Evolutionary conservation across 2,113 vertebrate genomes (phyloP), one percentile per base, ranked within the genome.

Genomic region (Paradoxurus hermaphroditus): DNA sequence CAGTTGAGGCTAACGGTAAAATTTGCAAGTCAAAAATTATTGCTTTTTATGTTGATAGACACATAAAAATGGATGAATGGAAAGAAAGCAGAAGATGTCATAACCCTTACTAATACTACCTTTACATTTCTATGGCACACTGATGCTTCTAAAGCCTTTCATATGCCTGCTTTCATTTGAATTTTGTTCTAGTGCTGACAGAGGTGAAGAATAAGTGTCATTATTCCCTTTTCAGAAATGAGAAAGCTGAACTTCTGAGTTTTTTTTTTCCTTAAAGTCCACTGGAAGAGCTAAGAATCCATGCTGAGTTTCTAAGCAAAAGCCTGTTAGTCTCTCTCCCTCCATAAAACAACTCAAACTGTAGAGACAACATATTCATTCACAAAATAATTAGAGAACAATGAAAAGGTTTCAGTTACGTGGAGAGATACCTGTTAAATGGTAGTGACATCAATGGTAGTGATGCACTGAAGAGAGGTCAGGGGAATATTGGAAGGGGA

Each of bases 21-120:
- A 91, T 88, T 81, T 90, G 27, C 70, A 97, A 72, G 56, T 93
- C 70, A 96, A 68, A 92, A 94, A 25, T 31, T 39, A 86, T 46
- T 96, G 70, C 81, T 16, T 91, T 34, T 29, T 85, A 70, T 81
- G 7, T 41, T 88, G 77, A 77, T 62, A 87, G 77, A 84, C n/a
- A 70, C 11, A 53, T 56, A 34, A 93, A 85, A 79, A 88, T 36
- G 27, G n/a, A 79, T 70, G 77, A 83, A 51, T 63, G 46, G 34
- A 31, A 88, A 67, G 12, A 29, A 75, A 41, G 34, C 39, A 86
- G 84, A 95, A 34, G 72, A 81, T 91, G 78, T 41, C 56, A n/a
- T 91, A 85, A 97, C 29, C 72, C 46, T 78, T 34, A 25, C 67
- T 83, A 94, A 65, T 65, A 36, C 8, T 41, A 63, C 15, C 44